A percentile compares a stretch with the other conserved stretches of the same genome.
Conservation (phyloP, 2,797 vertebrate genomes). For the Astyanax mexicanus region DNA sequence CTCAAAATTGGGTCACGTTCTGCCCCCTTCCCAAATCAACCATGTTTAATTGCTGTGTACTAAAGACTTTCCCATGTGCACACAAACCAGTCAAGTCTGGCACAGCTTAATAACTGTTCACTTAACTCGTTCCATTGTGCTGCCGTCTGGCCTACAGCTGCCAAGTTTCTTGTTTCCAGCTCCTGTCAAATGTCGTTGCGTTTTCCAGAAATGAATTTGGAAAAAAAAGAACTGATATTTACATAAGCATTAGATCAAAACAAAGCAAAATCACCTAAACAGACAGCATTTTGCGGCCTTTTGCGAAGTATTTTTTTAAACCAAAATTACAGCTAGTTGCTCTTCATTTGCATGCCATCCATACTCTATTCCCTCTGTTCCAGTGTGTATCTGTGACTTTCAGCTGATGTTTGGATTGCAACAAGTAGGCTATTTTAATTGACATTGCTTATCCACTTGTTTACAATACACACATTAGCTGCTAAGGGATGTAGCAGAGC, state of each 20-base stretch:
- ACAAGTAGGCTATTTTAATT: conserved; percentile 22
- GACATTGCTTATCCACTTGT: conserved; percentile 55
- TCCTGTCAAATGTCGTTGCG: conserved; percentile 55
- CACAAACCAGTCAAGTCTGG: conserved; percentile 71
- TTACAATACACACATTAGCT: conserved; percentile 39
- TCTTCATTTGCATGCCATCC: neutral
- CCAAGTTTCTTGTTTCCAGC: conserved; percentile 54
- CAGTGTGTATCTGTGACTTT: neutral
- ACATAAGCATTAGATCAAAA: neutral
- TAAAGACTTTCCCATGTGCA: conserved; percentile 72
- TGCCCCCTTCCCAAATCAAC: conserved; percentile 61
- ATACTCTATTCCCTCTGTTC: neutral
- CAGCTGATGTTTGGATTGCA: conserved; percentile 12
- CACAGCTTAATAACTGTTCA: conserved; percentile 72
- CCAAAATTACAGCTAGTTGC: neutral
- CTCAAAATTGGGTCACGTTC: conserved; percentile 68
- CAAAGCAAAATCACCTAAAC: neutral
- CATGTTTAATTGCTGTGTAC: conserved; percentile 72
- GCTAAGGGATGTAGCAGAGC: conserved; percentile 52
- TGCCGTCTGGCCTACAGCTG: conserved; percentile 66
- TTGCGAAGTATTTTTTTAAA: too few species aligned
- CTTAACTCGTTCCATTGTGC: conserved; percentile 73
- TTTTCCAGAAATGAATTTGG: conserved; percentile 12
- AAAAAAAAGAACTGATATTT: conserved; percentile 7
- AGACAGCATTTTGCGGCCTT: neutral